Evolutionary conservation across 2,113 vertebrate genomes (phyloP).

Genomic region (Menura novaehollandiae): DNA sequence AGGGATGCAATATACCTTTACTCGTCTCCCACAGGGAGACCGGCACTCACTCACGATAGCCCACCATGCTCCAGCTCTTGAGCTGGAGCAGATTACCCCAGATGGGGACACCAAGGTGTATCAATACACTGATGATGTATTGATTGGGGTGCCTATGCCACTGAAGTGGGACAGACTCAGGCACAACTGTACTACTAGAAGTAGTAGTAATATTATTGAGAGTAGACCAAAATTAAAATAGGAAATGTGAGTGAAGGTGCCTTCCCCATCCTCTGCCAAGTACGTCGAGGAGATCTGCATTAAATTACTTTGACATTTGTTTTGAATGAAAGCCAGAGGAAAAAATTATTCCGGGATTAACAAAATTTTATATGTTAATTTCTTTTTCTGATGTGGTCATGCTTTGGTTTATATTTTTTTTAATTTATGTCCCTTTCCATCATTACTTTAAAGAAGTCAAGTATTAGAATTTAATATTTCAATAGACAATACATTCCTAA

Average conservation of each 20-base stretch:
- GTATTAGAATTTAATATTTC: neutral
- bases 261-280: neutral
- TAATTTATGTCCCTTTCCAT: neutral
- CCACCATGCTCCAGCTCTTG: too few species aligned
- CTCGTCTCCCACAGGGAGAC: too few species aligned
- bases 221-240: neutral
- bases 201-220: neutral
- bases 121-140: too few species aligned
- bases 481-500: neutral
- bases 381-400: neutral
- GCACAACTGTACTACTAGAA: neutral
- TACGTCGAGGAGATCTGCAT: accelerated
- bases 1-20: too few species aligned
- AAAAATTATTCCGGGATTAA: neutral
- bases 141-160: too few species aligned
- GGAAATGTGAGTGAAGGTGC: neutral
- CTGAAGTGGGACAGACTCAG: too few species aligned
- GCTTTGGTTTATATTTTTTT: neutral
- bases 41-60: too few species aligned
- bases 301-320: neutral
- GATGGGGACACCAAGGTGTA: too few species aligned
- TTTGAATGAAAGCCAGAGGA: neutral
- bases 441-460: neutral
- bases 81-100: too few species aligned
- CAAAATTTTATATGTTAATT: neutral